Base-by-base conservation (phyloP, 2,113 vertebrate genomes). In the Dunckerocampus dactyliophorus region DNA sequence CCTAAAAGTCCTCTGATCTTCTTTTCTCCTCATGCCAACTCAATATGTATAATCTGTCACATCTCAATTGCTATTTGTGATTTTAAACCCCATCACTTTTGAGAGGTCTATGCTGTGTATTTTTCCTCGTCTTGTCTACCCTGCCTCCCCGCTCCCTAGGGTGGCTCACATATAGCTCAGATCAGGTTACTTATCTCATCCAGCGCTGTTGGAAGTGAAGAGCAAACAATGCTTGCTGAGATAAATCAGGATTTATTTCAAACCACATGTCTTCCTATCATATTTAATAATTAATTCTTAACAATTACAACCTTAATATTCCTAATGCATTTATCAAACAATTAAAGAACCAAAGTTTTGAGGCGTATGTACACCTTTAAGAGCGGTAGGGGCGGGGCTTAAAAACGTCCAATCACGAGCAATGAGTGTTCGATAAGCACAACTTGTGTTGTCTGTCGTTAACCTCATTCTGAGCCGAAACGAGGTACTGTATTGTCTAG, bases 351-450 rank as follows among this genome's bases (percentile, higher is more conserved):
- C 1, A 24, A 51, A 1, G 5, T 13, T 12, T 28, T 31, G n/a
- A 31, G 20, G 21, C 14, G 72, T 77, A 63, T 70, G 51, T 89
- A 75, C 71, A 72, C 77, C 89, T 90, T 91, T 91, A 91, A 91
- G 84, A 72, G 19, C n/a, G 28, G 7, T 46, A 61, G 59, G 72
- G 87, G 85, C 7, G 76, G 75, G 24, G 47, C 71, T 68, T 37
- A 54, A 22, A n/a, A 51, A 28, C 48, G 65, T 52, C 88, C 87
- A 90, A 89, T 90, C 50, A 76, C 67, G 42, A 72, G 42, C 43
- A 72, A 43, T n/a, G 45, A n/a, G 63, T 63, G 65, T 46, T 39
- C 59, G 53, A 42, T 11, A 42, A 74, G 75, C 83, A 84, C 78
- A 89, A 86, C 88, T 90, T 90, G 80, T 82, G 70, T 59, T 81